Evolutionary conservation across 2,888 invertebrate genomes (phyloP).

Genomic region (Ashinkailepas kermadecensis): DNA sequence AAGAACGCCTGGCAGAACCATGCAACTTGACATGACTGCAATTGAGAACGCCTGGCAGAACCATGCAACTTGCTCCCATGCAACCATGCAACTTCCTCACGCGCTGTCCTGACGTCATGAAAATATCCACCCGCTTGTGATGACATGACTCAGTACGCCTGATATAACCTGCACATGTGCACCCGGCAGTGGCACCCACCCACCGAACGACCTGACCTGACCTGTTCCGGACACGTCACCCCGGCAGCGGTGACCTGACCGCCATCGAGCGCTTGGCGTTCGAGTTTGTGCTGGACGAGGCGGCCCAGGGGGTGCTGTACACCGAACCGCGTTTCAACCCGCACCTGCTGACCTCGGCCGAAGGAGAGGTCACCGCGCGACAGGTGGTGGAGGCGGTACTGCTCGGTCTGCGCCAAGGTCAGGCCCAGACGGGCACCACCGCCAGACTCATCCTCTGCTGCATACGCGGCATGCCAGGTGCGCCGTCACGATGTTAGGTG

Average conservation of each 20-base stretch:
- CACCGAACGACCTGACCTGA: neutral
- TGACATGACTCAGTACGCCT: no score
- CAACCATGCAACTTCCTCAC: no score
- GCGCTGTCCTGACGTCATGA: no score
- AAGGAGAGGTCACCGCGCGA: constrained; percentile 37
- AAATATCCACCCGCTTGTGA: no score
- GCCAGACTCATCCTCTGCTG: constrained; percentile 47
- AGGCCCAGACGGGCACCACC: constrained; percentile 44
- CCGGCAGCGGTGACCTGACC: constrained; percentile 44
- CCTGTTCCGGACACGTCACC: constrained; percentile 35
- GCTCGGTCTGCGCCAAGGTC: constrained; percentile 44
- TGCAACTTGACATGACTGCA: no score
- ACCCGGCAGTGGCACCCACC: no score
- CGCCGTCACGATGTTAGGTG: neutral
- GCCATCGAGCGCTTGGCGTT: constrained; percentile 50
- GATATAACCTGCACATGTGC: no score
- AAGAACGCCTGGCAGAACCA: no score
- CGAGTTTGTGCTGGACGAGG: constrained; percentile 50
- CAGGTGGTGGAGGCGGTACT: constrained; percentile 44
- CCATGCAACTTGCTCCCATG: no score
- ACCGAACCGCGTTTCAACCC: constrained; percentile 49
- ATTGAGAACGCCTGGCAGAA: no score
- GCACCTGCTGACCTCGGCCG: constrained; percentile 41
- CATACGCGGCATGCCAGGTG: constrained; percentile 43
- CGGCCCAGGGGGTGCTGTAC: constrained; percentile 46